These are phyloP conservation scores for Nesidiocoris tenuis DNA, from an alignment of 2,888 invertebrate genomes.

Conservation along the genomic window DNA sequence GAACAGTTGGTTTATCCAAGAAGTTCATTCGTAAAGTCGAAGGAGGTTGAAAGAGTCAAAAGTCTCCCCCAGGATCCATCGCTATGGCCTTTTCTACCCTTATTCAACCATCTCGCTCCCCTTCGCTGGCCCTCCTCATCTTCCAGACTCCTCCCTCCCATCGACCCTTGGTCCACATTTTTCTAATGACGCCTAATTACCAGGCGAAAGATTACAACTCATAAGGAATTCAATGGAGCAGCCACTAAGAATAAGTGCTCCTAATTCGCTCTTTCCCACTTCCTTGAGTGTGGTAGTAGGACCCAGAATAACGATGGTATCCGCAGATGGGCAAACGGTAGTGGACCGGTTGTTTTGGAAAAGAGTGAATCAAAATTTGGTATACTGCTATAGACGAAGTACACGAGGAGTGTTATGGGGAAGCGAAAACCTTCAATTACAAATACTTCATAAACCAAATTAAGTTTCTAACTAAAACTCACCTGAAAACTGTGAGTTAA, in stretches of 20 bases:
- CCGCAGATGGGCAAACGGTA: too few species aligned
- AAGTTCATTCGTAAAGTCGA: constrained; percentile 1
- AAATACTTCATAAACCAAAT: too few species aligned
- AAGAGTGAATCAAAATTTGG: too few species aligned
- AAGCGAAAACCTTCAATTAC: too few species aligned
- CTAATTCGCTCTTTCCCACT: constrained; percentile 41
- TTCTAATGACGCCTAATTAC: constrained; percentile 47
- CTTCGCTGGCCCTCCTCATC: background rate
- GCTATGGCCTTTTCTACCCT: background rate
- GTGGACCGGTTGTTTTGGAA: too few species aligned
- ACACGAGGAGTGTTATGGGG: too few species aligned
- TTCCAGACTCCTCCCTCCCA: background rate
- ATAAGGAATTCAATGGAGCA: constrained; percentile 45
- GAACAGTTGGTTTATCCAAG: constrained; percentile 13
- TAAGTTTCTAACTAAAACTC: too few species aligned
- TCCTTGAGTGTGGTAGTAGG: too few species aligned
- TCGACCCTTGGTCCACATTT: constrained; percentile 33
- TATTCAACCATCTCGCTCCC: background rate
- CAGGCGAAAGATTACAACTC: constrained; percentile 46
- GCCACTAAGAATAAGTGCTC: constrained; percentile 43
- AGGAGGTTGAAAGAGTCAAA: constrained; percentile 1
- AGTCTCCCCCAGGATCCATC: background rate
- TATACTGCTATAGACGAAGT: too few species aligned
- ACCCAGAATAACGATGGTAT: too few species aligned
- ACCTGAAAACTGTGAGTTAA: too few species aligned